Evolutionary conservation across 1,140 invertebrate species (phyloP), one percentile per base, ranked within the genome.

Genomic region (Cydia amplana): DNA sequence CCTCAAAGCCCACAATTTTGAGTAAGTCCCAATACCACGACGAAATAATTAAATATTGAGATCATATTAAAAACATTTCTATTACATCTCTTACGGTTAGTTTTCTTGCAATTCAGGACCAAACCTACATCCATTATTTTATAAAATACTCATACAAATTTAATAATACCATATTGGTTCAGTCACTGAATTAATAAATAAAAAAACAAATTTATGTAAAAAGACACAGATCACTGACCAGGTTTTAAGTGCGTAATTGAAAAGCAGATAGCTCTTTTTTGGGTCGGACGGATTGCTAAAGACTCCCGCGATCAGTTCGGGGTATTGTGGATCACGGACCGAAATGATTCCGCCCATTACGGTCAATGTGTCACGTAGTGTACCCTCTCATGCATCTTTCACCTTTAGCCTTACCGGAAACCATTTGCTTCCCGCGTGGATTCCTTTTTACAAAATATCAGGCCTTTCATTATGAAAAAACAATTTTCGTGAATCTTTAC

Each of bases 341-440:
- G 65, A 36, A 32, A 70, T 70, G 65, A 70, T 70, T 70, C 36
- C 36, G 65, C 1, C 65, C 65, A 70, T 70, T 70, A 70, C 65
- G 32, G 65, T 18, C 65, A 18, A 70, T 43, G 65, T 70, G 65
- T 70, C 65, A 70, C 65, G 65, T 70, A 70, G 65, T 70, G 28
- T 70, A 40, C 65, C 65, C 65, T 70, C 32, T 70, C 65, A 70
- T 43, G 65, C 28, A 6, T 43, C 65, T 18, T 70, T 70, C 65
- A 70, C 65, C 65, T 70, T 70, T 70, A 70, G 18, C 32, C 65
- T 70, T 70, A 20, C 28, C 65, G 28, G 23, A n/a, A 18, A 36
- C 65, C 65, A 70, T 70, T 70, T 40, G 65, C 65, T 36, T 70
- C 36, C 32, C n/a, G 32, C 32, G 32, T 40, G 28, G 6, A 2